These are phyloP conservation scores for Proterorhinus semilunaris DNA, from an alignment of 2,113 vertebrate species.

Conservation along the genomic window DNA sequence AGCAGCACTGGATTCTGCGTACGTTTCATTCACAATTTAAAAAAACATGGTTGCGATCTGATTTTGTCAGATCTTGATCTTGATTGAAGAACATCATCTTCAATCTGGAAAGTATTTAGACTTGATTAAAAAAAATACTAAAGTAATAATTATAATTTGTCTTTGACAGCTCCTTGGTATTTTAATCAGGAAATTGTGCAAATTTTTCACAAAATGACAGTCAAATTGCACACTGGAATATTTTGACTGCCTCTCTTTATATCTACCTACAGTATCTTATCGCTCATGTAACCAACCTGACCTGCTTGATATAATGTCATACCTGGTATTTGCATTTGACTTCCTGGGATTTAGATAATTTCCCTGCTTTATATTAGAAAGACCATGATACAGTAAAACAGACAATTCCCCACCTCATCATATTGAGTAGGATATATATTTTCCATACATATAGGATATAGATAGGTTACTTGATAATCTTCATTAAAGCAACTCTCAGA, in stretches of 20 bases:
- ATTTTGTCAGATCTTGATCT: constrained; percentile 1
- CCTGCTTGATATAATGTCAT: not conserved
- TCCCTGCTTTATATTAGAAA: not conserved
- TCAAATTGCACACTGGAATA: not conserved
- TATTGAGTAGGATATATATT: no score
- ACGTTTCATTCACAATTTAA: constrained; percentile 35
- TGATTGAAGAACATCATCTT: constrained; percentile 3
- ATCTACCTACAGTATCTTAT: no score
- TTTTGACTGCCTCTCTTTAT: not conserved
- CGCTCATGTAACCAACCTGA: not conserved
- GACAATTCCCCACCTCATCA: not conserved
- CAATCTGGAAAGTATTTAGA: not conserved
- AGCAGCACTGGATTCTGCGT: constrained; percentile 80
- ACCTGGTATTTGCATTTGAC: constrained; percentile 2
- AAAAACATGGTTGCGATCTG: not conserved
- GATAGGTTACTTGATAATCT: no score
- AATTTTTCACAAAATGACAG: not conserved
- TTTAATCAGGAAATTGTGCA: not conserved
- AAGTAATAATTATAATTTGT: not conserved
- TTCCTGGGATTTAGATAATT: not conserved
- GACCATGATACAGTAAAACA: not conserved
- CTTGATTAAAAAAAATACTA: constrained; percentile 3
- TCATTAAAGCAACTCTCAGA: no score
- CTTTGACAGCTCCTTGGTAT: not conserved
- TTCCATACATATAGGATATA: no score